Evolutionary conservation across 2,888 invertebrate species (phyloP).

Genomic region (Ormyrus nitidulus): DNA sequence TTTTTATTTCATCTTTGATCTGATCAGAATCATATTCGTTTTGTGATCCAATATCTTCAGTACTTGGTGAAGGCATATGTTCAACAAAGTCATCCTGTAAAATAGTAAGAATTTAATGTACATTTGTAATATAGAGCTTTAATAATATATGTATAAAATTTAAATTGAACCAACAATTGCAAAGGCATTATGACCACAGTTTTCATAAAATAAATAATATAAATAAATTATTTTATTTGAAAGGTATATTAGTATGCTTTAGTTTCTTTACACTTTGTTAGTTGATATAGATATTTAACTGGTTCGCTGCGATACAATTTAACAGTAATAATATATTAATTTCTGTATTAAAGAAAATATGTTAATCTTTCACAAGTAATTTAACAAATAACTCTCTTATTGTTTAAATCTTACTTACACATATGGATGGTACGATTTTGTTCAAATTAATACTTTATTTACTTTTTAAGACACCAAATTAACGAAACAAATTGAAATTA

Average conservation of each 20-base stretch:
- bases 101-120: conserved; percentile 4
- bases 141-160: conserved; percentile 3
- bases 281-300: conserved; percentile 8
- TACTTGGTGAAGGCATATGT: conserved; percentile 64
- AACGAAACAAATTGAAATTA: conserved; percentile 48
- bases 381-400: not conserved
- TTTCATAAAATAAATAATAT: not conserved
- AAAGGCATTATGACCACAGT: not conserved
- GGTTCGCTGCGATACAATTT: conserved; percentile 25
- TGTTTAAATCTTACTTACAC: conserved; percentile 24
- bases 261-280: no score
- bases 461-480: conserved; percentile 33
- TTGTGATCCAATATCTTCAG: conserved; percentile 61
- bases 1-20: conserved; percentile 63
- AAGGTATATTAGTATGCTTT: no score
- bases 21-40: conserved; percentile 61
- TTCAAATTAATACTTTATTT: conserved; percentile 8
- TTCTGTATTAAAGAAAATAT: conserved; percentile 1
- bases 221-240: no score
- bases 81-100: conserved; percentile 69
- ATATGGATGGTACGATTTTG: conserved; percentile 17
- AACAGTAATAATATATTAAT: not conserved
- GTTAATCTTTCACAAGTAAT: not conserved
- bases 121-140: not conserved
- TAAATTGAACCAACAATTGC: not conserved